These are phyloP conservation scores for Acropora yongei DNA, from an alignment of 64 coral and sea anemone genomes.

Conservation along the genomic window DNA sequence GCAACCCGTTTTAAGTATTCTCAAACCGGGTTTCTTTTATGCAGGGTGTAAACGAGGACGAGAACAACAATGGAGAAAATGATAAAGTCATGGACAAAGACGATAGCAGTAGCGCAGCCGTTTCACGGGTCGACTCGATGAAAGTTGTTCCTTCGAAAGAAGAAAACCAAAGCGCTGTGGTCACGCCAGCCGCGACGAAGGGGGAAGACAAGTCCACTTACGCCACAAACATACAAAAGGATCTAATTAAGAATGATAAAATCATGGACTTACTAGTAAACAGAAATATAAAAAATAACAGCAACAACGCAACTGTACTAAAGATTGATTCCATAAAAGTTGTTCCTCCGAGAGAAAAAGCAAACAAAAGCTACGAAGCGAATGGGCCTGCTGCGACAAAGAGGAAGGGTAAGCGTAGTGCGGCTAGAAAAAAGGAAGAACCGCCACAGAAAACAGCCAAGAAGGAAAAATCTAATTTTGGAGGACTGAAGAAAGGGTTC, in stretches of 20 bases:
- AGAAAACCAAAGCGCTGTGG: not conserved
- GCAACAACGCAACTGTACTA: no score
- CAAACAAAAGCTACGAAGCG: no score
- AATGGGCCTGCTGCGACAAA: no score
- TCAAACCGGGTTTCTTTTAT: not conserved
- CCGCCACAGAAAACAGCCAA: not conserved
- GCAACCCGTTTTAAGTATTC: not conserved
- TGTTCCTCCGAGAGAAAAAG: no score
- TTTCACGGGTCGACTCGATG: not conserved
- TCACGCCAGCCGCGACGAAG: not conserved
- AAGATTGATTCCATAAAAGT: no score
- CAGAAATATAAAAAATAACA: no score
- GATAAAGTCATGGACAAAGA: not conserved
- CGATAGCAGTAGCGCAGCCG: not conserved
- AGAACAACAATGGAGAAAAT: not conserved
- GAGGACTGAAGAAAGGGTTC: constrained; percentile 10
- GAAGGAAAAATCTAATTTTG: constrained; percentile 19
- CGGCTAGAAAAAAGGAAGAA: not conserved
- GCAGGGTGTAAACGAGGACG: not conserved
- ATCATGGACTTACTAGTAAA: no score
- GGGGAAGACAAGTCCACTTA: no score
- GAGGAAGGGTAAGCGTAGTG: no score
- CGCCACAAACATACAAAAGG: no score
- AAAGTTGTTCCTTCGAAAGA: not conserved
- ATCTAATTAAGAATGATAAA: no score